These are phyloP conservation scores for Acanthoscelides obtectus DNA, from an alignment of 2,888 invertebrate species.

Conservation along the genomic window DNA sequence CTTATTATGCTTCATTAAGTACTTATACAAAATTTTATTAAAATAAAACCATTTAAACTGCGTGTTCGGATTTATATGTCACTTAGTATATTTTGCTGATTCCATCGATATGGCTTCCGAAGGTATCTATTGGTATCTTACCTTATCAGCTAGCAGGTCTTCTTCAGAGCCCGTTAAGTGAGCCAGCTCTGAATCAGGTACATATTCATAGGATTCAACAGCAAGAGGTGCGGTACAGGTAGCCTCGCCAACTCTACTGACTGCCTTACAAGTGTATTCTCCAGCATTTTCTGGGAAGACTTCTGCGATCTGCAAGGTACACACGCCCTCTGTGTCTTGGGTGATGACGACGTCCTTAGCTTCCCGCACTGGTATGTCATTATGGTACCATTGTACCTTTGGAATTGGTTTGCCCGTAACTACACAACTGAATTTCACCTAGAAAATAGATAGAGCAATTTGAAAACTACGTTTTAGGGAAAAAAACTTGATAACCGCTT, in stretches of 20 bases:
- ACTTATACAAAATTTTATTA: no score
- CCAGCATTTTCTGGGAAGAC: constrained; percentile 90
- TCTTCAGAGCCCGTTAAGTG: constrained; percentile 69
- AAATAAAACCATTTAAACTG: no score
- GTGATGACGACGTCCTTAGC: constrained; percentile 72
- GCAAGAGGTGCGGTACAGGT: constrained; percentile 69
- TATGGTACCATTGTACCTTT: constrained; percentile 74
- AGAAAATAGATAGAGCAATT: no score
- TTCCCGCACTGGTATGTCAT: constrained; percentile 65
- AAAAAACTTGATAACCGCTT: no score
- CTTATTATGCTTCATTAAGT: no score
- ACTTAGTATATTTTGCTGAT: no score
- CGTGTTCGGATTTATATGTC: no score
- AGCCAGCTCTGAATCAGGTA: constrained; percentile 80
- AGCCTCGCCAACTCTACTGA: constrained; percentile 78
- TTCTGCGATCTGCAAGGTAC: constrained; percentile 76
- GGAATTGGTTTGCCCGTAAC: constrained; percentile 76
- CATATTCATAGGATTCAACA: constrained; percentile 91
- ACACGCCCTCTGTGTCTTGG: constrained; percentile 73
- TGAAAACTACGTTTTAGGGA: no score
- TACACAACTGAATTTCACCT: constrained; percentile 65
- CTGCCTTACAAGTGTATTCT: constrained; percentile 76
- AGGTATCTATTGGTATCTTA: constrained; percentile 46
- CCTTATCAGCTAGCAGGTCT: constrained; percentile 76
- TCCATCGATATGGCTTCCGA: no score